Conservation (phyloP, 2,113 vertebrate genomes). For the Eurystomus gularis region DNA sequence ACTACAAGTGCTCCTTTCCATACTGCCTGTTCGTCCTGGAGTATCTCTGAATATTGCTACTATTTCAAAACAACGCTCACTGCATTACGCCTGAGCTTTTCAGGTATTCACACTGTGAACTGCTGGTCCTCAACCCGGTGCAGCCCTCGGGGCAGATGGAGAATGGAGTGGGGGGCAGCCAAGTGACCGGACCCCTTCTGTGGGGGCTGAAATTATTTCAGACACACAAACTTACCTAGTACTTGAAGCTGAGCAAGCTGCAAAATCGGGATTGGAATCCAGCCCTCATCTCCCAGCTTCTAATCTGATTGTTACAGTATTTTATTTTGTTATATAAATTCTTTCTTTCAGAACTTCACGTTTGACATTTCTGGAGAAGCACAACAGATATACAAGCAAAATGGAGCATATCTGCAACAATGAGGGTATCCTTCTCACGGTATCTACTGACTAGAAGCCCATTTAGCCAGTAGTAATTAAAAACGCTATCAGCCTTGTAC, state of each 20-base stretch:
- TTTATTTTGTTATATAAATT: not conserved
- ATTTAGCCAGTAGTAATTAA: not conserved
- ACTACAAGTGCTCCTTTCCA: not conserved
- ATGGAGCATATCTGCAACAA: not conserved
- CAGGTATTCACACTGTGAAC: rapidly evolving
- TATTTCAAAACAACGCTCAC: not conserved
- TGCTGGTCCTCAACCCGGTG: not conserved
- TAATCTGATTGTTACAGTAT: not conserved
- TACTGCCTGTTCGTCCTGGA: not conserved
- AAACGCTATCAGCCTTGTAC: not conserved
- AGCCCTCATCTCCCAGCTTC: not conserved
- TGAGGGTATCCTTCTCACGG: rapidly evolving
- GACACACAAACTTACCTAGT: not conserved
- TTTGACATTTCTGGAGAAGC: not conserved
- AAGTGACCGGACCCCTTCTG: not conserved
- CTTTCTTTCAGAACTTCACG: not conserved
- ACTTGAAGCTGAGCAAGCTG: rapidly evolving
- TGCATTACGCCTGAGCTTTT: not conserved
- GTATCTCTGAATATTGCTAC: not conserved
- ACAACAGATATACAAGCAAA: not conserved
- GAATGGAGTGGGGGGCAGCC: not conserved
- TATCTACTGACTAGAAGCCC: not conserved
- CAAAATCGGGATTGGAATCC: not conserved
- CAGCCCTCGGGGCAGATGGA: not conserved
- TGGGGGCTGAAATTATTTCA: not conserved